Conservation (phyloP, 1,140 invertebrate species). For the Diplogasteroides magnus region DNA sequence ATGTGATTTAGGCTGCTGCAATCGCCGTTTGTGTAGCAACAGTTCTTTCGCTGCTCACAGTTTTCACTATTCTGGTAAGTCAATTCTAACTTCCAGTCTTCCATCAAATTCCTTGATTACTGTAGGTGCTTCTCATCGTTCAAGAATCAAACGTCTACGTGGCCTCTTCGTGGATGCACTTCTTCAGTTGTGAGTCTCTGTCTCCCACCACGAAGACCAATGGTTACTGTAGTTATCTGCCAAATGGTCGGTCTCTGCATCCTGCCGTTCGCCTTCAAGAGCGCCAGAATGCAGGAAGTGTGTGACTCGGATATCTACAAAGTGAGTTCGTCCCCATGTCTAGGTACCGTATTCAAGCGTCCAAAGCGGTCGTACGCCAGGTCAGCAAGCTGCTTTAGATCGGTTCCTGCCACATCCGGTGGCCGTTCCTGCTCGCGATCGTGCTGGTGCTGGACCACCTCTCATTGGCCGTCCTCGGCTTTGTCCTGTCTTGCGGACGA, state of each 20-base stretch:
- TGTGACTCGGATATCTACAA: slow-evolving; percentile 69
- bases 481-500: slow-evolving; percentile 77
- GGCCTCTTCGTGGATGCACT: slow-evolving; percentile 31
- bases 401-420: slow-evolving; percentile 79
- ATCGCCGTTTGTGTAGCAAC: slow-evolving; percentile 27
- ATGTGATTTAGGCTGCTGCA: slow-evolving; percentile 25
- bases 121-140: slow-evolving; percentile 30
- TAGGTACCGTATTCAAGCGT: too few species aligned
- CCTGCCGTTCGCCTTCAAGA: slow-evolving; percentile 89
- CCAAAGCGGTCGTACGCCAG: too few species aligned
- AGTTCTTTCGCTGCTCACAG: slow-evolving; percentile 24
- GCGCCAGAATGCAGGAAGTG: slow-evolving; percentile 72
- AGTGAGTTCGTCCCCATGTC: background rate
- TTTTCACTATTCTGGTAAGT: slow-evolving; percentile 31
- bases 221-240: slow-evolving; percentile 72
- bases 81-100: background rate
- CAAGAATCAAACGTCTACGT: slow-evolving; percentile 27
- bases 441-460: slow-evolving; percentile 83
- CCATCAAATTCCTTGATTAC: slow-evolving; percentile 1
- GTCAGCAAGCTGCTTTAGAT: slow-evolving; percentile 69
- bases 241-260: slow-evolving; percentile 76
- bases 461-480: slow-evolving; percentile 80
- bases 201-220: too few species aligned
- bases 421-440: slow-evolving; percentile 87
- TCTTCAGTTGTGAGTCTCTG: slow-evolving; percentile 29